A percentile compares a stretch with the other conserved stretches of the same genome.
Conservation (phyloP, 2,113 vertebrate species). For the Hiodon tergisus region DNA sequence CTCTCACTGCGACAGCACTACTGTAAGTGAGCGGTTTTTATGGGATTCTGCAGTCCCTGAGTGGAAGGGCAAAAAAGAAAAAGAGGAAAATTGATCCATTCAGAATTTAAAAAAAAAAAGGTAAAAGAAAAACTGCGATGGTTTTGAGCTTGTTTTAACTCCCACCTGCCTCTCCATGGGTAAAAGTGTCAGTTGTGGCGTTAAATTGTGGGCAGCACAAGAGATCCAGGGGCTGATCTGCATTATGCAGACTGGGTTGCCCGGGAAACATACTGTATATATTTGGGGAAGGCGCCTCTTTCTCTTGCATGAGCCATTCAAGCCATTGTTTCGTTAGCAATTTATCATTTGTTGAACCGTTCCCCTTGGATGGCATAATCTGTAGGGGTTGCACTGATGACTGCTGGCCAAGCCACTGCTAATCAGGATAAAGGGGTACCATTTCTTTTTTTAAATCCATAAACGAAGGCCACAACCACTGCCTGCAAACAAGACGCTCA, state of each 20-base stretch:
- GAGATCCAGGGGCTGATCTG: constrained; percentile 54
- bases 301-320: constrained; percentile 66
- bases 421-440: not conserved
- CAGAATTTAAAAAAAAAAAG: constrained; percentile 36
- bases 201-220: constrained; percentile 60
- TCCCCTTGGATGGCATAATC: constrained; percentile 28
- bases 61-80: constrained; percentile 36
- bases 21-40: constrained; percentile 46
- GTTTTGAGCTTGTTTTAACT: constrained; percentile 54
- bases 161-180: constrained; percentile 62
- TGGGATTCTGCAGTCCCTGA: constrained; percentile 39
- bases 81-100: constrained; percentile 41
- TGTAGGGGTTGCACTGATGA: not conserved
- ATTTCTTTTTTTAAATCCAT: not conserved
- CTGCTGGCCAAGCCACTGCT: not conserved
- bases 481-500: no score
- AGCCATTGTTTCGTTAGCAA: constrained; percentile 57
- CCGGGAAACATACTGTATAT: constrained; percentile 63
- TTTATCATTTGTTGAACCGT: constrained; percentile 50
- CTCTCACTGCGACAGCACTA: constrained; percentile 44
- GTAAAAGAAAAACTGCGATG: constrained; percentile 32
- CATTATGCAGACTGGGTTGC: constrained; percentile 64
- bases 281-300: constrained; percentile 51
- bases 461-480: not conserved
- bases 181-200: constrained; percentile 62